Conservation (phyloP, 2,888 invertebrate genomes). For the Philereme transversata region DNA sequence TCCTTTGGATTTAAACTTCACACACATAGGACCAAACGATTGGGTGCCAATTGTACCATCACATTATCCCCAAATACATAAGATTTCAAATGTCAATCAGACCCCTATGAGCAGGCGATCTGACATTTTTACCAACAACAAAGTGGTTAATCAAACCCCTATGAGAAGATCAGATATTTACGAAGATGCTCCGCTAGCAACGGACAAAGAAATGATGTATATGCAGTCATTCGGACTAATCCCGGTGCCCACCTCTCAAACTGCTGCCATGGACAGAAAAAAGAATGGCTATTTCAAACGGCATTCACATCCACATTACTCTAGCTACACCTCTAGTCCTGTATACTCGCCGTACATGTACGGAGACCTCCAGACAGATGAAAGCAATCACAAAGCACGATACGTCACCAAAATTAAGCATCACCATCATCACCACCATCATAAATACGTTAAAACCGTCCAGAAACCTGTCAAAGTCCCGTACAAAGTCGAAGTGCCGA, state of each 20-base stretch:
- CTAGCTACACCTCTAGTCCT: slow-evolving; percentile 60
- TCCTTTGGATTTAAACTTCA: slow-evolving; percentile 48
- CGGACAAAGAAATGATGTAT: slow-evolving; percentile 59
- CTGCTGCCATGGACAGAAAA: slow-evolving; percentile 53
- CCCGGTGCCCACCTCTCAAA: slow-evolving; percentile 53
- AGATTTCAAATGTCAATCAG: slow-evolving; percentile 31
- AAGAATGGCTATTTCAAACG: slow-evolving; percentile 63
- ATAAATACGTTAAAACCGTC: slow-evolving; percentile 85
- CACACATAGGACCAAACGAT: slow-evolving; percentile 62
- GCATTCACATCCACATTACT: slow-evolving; percentile 58
- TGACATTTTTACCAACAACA: slow-evolving; percentile 33
- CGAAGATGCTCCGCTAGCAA: slow-evolving; percentile 33
- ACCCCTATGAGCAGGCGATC: slow-evolving; percentile 59
- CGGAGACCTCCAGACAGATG: slow-evolving; percentile 59
- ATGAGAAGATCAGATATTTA: slow-evolving; percentile 59
- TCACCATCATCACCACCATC: slow-evolving; percentile 87
- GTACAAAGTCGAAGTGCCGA: slow-evolving; percentile 82
- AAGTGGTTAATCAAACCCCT: slow-evolving; percentile 32
- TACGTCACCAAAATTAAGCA: slow-evolving; percentile 80
- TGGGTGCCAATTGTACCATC: slow-evolving; percentile 78
- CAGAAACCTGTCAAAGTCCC: slow-evolving; percentile 81
- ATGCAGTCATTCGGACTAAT: slow-evolving; percentile 68
- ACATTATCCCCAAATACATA: slow-evolving; percentile 58
- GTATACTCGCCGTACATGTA: slow-evolving; percentile 45
- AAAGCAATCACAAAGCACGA: slow-evolving; percentile 54